Evolutionary conservation across 2,113 vertebrate species (phyloP).

Genomic region (Hyla sarda): DNA sequence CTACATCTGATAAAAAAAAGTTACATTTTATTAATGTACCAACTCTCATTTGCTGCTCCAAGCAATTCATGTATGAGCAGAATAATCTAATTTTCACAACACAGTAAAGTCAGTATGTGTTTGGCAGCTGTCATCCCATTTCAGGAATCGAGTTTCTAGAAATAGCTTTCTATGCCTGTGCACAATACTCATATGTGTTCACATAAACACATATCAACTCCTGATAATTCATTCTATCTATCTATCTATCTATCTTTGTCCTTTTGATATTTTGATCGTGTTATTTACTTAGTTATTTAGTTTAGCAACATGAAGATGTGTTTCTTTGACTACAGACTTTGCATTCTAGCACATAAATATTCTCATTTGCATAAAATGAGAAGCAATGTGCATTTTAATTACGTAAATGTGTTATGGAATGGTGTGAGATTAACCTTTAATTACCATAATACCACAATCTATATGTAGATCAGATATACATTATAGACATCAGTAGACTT

Average conservation of each 20-base stretch:
- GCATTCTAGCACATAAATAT: neutral
- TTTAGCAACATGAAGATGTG: neutral
- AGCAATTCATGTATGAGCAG: neutral
- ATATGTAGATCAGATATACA: constrained; percentile 19
- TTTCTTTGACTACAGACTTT: neutral
- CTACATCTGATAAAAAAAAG: neutral
- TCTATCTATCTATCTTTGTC: too few species aligned
- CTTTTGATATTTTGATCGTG: neutral
- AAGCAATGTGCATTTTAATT: constrained; percentile 9
- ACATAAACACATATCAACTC: neutral
- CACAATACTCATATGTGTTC: neutral
- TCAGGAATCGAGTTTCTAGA: constrained; percentile 50
- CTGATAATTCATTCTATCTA: too few species aligned
- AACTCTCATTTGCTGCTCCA: neutral
- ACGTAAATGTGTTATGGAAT: neutral
- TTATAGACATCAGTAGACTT: neutral
- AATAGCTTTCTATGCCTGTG: constrained; percentile 33
- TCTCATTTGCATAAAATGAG: neutral
- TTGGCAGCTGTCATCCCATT: constrained; percentile 50
- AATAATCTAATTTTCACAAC: constrained; percentile 51
- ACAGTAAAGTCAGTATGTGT: constrained; percentile 19
- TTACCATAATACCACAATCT: constrained; percentile 31
- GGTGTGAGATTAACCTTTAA: constrained; percentile 16
- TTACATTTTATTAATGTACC: neutral
- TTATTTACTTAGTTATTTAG: neutral